Base-by-base conservation (phyloP, 2,888 invertebrate genomes). In the Hypomecis punctinalis region DNA sequence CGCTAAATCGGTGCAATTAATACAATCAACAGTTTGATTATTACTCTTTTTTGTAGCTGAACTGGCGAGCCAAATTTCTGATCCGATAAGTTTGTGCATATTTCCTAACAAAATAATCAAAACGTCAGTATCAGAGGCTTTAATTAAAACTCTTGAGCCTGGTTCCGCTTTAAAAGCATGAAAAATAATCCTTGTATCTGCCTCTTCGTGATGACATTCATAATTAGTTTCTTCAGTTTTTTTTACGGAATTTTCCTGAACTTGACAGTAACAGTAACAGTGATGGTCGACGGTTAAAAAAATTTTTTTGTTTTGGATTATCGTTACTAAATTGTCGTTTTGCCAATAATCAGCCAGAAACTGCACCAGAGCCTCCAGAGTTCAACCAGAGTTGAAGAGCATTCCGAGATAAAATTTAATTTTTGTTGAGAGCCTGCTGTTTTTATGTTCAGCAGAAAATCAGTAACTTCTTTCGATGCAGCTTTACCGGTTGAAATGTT, bases 401-500 rank as follows among this genome's bases (percentile, higher is more conserved):
- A 77, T 66, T 77, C 68, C 11, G 63, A 70, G 56, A 75, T 66
- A 70, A 81, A 79, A 61, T 72, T 62, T 53, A 72, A 35, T 58
- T 76, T 72, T 72, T 75, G 71, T 68, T 68, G 33, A 47, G 64
- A 2, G 35, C 77, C 76, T 45, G 43, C 2, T 61, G 66, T 37
- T 51, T 76, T 68, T 0, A 78, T 63, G 58, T 77, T 79, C 5
- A 79, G 63, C 46, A 79, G 59, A 60, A 76, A 83, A 75, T 79
- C 67, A 57, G 72, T 11, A 69, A 82, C 75, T 47, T 78, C 67
- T 54, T 6, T 1, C 45, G 77, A 78, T 63, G 79, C 76, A 46
- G 69, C 70, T 47, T 54, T 67, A n/a, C 61, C 63, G 1, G 79
- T 78, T 67, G 78, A 78, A 52, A 82, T 78, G 47, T 80, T 80